A percentile compares a stretch with the other conserved stretches of the same genome.
These are phyloP conservation scores for Nebria ingens DNA, from an alignment of 1,140 invertebrate species.

Conservation along the genomic window DNA sequence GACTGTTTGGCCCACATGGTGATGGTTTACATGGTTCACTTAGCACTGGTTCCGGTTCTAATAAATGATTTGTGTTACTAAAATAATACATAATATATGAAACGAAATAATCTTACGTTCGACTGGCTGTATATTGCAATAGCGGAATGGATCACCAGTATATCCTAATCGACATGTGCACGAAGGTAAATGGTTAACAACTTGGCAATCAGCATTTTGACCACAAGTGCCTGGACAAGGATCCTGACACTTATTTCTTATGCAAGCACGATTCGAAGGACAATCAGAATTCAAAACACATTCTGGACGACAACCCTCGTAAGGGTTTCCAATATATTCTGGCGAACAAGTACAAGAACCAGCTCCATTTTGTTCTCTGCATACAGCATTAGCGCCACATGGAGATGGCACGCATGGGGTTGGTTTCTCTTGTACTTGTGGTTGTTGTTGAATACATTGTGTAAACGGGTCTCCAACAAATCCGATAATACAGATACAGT, in stretches of 20 bases:
- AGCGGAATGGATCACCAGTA: constrained; percentile 50
- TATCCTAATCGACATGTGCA: constrained; percentile 46
- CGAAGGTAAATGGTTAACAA: constrained; percentile 45
- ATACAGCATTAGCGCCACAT: constrained; percentile 56
- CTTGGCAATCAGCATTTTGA: constrained; percentile 47
- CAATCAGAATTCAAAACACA: constrained; percentile 54
- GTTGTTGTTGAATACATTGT: constrained; percentile 33
- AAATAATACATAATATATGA: too few species aligned
- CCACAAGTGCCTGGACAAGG: constrained; percentile 57
- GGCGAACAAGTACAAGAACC: constrained; percentile 55
- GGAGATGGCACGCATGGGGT: constrained; percentile 52
- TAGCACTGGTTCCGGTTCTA: constrained; percentile 29
- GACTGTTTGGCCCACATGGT: constrained; percentile 69
- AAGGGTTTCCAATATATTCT: constrained; percentile 63
- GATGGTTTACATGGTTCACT: constrained; percentile 59
- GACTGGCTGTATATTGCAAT: constrained; percentile 32
- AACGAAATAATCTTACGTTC: constrained; percentile 28
- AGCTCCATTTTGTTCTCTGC: constrained; percentile 46
- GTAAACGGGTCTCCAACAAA: constrained; percentile 50
- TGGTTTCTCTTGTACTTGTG: constrained; percentile 30
- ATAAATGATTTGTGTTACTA: constrained; percentile 26
- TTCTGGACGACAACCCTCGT: constrained; percentile 54
- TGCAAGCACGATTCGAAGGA: constrained; percentile 45
- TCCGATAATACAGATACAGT: constrained; percentile 46
- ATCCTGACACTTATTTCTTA: constrained; percentile 50